Percentiles rank a stretch among this genome's conserved stretches.
Evolutionary conservation across 2,797 vertebrate species (phyloP).

Genomic region (Pelobates cultripes): DNA sequence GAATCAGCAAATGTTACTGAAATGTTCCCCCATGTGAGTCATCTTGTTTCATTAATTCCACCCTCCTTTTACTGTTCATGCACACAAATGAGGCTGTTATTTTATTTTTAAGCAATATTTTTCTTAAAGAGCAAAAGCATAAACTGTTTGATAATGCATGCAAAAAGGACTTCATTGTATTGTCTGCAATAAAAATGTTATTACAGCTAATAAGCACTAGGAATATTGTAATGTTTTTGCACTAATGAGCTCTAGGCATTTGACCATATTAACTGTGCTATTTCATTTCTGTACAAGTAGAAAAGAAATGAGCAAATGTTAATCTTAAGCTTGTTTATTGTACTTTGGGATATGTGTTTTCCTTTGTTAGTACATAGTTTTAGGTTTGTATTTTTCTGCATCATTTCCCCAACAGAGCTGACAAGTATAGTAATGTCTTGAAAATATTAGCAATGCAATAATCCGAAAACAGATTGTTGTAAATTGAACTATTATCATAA

Average conservation of each 20-base stretch:
- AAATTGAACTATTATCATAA: neutral
- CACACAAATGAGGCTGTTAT: constrained; percentile 57
- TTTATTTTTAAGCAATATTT: constrained; percentile 58
- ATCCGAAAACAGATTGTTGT: neutral
- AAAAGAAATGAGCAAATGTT: constrained; percentile 49
- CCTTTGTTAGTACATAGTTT: constrained; percentile 21
- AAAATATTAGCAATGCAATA: neutral
- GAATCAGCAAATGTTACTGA: constrained; percentile 62
- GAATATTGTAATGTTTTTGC: constrained; percentile 53
- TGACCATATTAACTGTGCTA: constrained; percentile 49
- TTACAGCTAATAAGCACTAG: constrained; percentile 56
- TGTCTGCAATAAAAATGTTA: constrained; percentile 56
- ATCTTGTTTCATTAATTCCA: constrained; percentile 57
- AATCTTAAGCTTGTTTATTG: constrained; percentile 54
- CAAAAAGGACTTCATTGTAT: constrained; percentile 51
- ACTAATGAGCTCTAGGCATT: constrained; percentile 53
- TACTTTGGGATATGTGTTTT: constrained; percentile 37
- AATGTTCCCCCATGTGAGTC: constrained; percentile 63
- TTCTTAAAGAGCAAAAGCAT: constrained; percentile 58
- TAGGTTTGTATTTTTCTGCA: constrained; percentile 1
- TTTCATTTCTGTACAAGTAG: constrained; percentile 49
- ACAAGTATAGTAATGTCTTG: neutral
- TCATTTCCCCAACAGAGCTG: neutral
- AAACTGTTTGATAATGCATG: constrained; percentile 51
- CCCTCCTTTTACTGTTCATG: constrained; percentile 60